These are phyloP conservation scores for Etheostoma spectabile DNA, from an alignment of 2,113 vertebrate species.

Conservation along the genomic window DNA sequence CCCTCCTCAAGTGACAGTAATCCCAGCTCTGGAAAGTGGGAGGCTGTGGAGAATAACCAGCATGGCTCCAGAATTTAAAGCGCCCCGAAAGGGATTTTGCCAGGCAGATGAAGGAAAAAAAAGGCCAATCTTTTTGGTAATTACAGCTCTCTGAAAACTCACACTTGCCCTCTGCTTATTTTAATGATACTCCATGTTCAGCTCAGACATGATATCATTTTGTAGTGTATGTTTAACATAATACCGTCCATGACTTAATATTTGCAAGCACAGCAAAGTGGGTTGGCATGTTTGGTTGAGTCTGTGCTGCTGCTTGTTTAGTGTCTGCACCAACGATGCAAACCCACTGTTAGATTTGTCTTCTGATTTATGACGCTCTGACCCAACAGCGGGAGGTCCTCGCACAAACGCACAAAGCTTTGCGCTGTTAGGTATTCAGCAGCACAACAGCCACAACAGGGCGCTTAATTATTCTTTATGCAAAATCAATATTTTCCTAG, in stretches of 20 bases:
- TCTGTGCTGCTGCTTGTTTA: slow-evolving; percentile 40
- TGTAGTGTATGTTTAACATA: slow-evolving; percentile 7
- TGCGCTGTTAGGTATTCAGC: slow-evolving; percentile 62
- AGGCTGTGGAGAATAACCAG: slow-evolving; percentile 56
- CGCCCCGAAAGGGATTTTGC: slow-evolving; percentile 47
- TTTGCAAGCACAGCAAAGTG: background rate
- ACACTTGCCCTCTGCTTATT: slow-evolving; percentile 47
- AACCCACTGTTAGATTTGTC: slow-evolving; percentile 40
- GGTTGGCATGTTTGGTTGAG: background rate
- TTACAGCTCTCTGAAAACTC: slow-evolving; percentile 61
- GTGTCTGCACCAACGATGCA: slow-evolving; percentile 29
- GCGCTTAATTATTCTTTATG: slow-evolving; percentile 78
- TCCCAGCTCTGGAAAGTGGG: slow-evolving; percentile 57
- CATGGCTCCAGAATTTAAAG: slow-evolving; percentile 65
- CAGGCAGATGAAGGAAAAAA: slow-evolving; percentile 51
- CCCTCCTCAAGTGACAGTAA: slow-evolving; percentile 65
- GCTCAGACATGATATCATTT: slow-evolving; percentile 18
- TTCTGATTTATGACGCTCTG: slow-evolving; percentile 54
- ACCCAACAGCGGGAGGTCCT: slow-evolving; percentile 46
- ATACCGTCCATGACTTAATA: background rate
- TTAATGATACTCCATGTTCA: slow-evolving; percentile 27
- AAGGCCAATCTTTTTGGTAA: slow-evolving; percentile 58
- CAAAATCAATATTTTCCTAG: slow-evolving; percentile 74
- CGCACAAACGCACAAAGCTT: slow-evolving; percentile 42
- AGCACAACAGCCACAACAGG: slow-evolving; percentile 59